Percentiles rank a stretch among this genome's conserved stretches.
Evolutionary conservation across 2,797 vertebrate genomes (phyloP).

Genomic region (Ambastaia sidthimunki): DNA sequence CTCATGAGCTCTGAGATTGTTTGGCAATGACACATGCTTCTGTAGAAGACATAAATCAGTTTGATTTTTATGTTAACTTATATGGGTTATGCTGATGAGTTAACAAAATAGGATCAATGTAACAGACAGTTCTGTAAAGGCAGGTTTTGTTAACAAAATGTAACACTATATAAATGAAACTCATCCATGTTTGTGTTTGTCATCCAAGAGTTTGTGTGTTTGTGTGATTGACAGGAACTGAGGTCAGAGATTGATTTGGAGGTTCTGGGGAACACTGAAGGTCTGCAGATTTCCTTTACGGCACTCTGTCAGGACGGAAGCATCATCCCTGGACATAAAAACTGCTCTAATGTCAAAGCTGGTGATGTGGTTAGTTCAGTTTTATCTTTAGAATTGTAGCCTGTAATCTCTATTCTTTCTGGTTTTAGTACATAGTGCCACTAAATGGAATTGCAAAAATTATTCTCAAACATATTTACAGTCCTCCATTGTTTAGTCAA

Average conservation of each 20-base stretch:
- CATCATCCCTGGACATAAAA: slow-evolving; percentile 79
- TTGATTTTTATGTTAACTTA: no score
- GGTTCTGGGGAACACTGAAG: slow-evolving; percentile 89
- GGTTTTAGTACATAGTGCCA: no score
- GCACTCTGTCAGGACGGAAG: slow-evolving; percentile 84
- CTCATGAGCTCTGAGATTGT: background rate
- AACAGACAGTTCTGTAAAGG: no score
- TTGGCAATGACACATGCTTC: no score
- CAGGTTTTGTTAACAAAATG: no score
- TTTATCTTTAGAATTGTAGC: background rate
- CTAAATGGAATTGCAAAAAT: background rate
- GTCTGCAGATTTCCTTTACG: slow-evolving; percentile 88
- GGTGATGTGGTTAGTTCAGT: slow-evolving; percentile 86
- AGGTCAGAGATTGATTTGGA: slow-evolving; percentile 95
- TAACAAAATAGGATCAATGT: no score
- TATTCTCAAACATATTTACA: background rate
- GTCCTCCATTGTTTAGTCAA: no score
- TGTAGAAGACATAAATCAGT: no score
- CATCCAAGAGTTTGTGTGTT: background rate
- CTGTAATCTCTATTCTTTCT: background rate
- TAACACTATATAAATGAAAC: no score
- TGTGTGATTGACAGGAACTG: slow-evolving; percentile 82
- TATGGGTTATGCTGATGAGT: no score
- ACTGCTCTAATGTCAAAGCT: slow-evolving; percentile 89
- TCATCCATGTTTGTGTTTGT: no score